Evolutionary conservation across 1,140 invertebrate species (phyloP), one percentile per base, ranked within the genome.

Genomic region (Neelides sp.): DNA sequence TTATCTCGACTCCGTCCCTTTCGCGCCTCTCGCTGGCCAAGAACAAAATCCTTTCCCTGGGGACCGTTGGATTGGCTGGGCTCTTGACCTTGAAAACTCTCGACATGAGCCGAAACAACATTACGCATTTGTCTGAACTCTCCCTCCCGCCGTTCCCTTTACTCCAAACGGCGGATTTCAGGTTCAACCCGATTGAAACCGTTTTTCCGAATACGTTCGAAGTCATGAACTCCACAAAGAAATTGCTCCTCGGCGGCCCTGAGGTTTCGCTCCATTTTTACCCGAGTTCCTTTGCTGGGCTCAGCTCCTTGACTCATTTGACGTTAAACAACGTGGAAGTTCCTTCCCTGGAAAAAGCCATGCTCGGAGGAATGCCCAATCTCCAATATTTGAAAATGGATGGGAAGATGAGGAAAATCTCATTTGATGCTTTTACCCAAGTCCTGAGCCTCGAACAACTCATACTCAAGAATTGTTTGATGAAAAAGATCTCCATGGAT

Each of bases 151-250:
- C 78, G 2, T 74, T 83, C 60, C 79, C 79, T 3, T 72, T 75
- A 50, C 61, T 83, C 12, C 64, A 69, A 54, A 62, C 66, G 4
- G 71, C 76, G 1, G 75, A 82, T 64, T 75, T 83, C 52, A 67
- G 71, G 1, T 64, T 73, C 39, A 83, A 83, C 66, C 79, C 79
- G n/a, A 71, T 82, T 20, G 71, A 71, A 52, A 66, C 72, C 2
- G 71, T 83, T 54, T 77, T 78, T 58, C 73, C 78, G n/a, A 78
- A 77, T 32, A 78, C 78, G 10, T 82, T 82, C 61, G 78, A 79
- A 66, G 75, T 80, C 1, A 75, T 82, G 74, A 82, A 82, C 63
- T 71, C 70, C 32, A 81, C 79, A 2, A 64, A 69, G 47, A 66
- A 68, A n/a, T 62, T 83, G 17, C 71, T 73, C 56, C 60, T 83